Conservation (phyloP, 2,797 vertebrate genomes). For the Enteromius fasciolatus region DNA sequence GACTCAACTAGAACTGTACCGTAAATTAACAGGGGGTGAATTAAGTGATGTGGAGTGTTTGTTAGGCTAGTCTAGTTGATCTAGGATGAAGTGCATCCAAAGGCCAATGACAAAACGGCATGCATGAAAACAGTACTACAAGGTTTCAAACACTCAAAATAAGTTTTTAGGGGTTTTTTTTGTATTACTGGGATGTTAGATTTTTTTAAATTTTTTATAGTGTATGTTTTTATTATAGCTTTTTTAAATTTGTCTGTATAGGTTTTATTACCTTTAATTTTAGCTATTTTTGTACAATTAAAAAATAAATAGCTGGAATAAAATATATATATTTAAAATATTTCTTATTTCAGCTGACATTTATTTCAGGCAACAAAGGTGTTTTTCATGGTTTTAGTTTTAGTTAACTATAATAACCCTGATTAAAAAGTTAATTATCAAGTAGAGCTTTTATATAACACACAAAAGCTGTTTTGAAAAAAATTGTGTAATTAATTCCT, state of each 20-base stretch:
- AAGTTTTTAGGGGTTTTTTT: not conserved
- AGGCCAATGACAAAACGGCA: not conserved
- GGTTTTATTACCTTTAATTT: not conserved
- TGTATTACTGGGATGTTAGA: not conserved
- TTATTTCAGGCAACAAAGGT: no score
- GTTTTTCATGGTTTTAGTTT: not conserved
- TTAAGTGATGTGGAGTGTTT: not conserved
- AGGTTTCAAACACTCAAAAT: not conserved
- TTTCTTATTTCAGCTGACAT: no score
- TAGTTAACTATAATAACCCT: not conserved
- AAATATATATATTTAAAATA: no score
- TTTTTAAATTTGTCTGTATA: not conserved
- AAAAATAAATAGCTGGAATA: no score
- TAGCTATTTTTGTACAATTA: no score
- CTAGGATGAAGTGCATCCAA: not conserved
- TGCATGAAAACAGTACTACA: not conserved
- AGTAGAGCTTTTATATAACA: not conserved
- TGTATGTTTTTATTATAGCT: not conserved
- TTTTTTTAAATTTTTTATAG: not conserved
- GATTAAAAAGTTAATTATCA: not conserved
- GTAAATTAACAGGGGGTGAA: slow-evolving; percentile 4
- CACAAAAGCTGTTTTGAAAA: not conserved
- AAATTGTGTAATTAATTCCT: not conserved
- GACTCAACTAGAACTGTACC: not conserved
- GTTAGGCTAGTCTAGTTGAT: slow-evolving; percentile 6